These are phyloP conservation scores for Haliclystus octoradiatus DNA, from an alignment of 30 jellyfish, hydroid and myxozoan species.

Conservation along the genomic window DNA sequence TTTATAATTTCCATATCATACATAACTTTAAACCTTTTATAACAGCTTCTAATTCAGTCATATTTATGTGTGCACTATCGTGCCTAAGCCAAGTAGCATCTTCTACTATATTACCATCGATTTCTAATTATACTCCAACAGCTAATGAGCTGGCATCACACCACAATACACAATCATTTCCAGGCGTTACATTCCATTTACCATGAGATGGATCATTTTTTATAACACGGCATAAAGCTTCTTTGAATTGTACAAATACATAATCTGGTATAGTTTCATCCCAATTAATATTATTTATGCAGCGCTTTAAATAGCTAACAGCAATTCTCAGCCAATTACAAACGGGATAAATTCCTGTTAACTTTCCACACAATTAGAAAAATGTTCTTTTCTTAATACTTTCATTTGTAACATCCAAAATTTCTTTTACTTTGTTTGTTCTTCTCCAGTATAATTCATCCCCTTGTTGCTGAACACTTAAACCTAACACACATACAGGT, in stretches of 20 bases:
- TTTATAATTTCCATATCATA: constrained; percentile 1
- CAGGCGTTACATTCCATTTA: constrained; percentile 7
- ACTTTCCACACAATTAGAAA: constrained; percentile 11
- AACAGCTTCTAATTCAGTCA: constrained; percentile 19
- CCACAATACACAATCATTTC: constrained; percentile 10
- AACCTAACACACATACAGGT: too few species aligned
- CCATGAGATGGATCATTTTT: constrained; percentile 14
- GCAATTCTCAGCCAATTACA: constrained; percentile 14
- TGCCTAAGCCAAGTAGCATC: constrained; percentile 32
- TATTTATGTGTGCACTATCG: constrained; percentile 11
- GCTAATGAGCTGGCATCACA: constrained; percentile 31
- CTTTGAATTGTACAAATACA: not conserved
- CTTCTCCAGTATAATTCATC: too few species aligned
- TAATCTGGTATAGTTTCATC: constrained; percentile 7
- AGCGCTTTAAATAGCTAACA: too few species aligned
- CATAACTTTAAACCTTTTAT: constrained; percentile 15
- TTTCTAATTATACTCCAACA: constrained; percentile 12
- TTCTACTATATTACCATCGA: constrained; percentile 13
- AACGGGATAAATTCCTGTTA: constrained; percentile 24
- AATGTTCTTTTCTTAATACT: constrained; percentile 8
- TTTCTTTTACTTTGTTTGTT: too few species aligned
- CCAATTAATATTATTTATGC: constrained; percentile 4
- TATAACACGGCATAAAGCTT: not conserved
- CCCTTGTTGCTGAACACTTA: too few species aligned
- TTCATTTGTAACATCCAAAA: too few species aligned